Evolutionary conservation across 2,888 invertebrate species (phyloP), one percentile per base, ranked within the genome.

Genomic region (Eumacrocentrus americanus): DNA sequence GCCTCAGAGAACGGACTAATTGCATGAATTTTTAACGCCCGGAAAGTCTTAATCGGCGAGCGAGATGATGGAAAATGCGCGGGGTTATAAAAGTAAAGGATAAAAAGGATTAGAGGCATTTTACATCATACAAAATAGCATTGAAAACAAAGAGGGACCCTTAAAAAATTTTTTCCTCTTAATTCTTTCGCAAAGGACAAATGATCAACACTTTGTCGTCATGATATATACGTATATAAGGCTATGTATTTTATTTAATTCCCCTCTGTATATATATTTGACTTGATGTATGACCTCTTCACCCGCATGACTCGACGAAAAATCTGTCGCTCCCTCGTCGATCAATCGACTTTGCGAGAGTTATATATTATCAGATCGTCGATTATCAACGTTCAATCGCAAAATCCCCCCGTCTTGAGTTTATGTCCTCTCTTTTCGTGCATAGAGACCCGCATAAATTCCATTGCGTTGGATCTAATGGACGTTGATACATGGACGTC

Each of bases 1-100:
- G 50, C 56, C 59, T 60, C 54, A 48, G 55, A 60, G 58, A 23
- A 55, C 61, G 61, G 65, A 69, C 72, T 78, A 78, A 78, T 78
- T 78, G 77, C 78, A 78, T 78, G 75, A 72, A 78, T 78, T 78
- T 78, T 78, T 78, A 77, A 78, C 70, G 65, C 60, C 58, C 66
- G 70, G 72, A 72, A 71, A 74, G 74, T 75, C 77, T 76, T 77
- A 75, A 78, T 78, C 75, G 73, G 61, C 67, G 60, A 51, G 61
- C 63, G 67, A 51, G 40, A 76, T 76, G 73, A 75, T 76, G 75
- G 69, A 73, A 73, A 74, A 66, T 59, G 57, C 67, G 68, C 69
- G 61, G 59, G 64, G 23, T 18, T 20, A 51, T 12, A 51, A 51
- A 37, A 51, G 20, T 44, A 25, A 34, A 29, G 20, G 25, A 54